These are phyloP conservation scores for Oligia latruncula DNA, from an alignment of 2,888 invertebrate species.

Conservation along the genomic window DNA sequence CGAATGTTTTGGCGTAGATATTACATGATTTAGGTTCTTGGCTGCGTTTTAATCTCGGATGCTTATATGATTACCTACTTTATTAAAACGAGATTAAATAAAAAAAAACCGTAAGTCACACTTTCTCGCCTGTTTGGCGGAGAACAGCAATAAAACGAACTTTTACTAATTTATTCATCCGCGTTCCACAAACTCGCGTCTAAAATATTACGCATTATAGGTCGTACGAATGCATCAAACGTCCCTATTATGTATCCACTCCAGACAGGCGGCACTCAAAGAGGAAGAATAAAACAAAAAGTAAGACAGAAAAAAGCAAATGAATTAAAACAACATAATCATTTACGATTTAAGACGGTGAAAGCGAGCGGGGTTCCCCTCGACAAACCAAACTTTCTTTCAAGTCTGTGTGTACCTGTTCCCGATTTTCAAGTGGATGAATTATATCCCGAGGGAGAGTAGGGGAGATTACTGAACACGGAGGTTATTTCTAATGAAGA, in stretches of 20 bases:
- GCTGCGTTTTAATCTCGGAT: slow-evolving; percentile 52
- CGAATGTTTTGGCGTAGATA: neutral
- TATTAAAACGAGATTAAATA: slow-evolving; percentile 55
- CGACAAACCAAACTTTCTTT: slow-evolving; percentile 88
- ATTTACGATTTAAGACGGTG: slow-evolving; percentile 87
- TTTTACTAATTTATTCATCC: slow-evolving; percentile 77
- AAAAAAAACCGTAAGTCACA: slow-evolving; percentile 55
- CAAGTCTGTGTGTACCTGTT: slow-evolving; percentile 88
- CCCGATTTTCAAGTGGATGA: slow-evolving; percentile 89
- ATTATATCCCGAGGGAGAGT: slow-evolving; percentile 87
- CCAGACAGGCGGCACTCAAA: slow-evolving; percentile 88
- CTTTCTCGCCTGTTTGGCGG: slow-evolving; percentile 62
- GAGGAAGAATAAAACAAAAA: slow-evolving; percentile 83
- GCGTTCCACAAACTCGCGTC: slow-evolving; percentile 70
- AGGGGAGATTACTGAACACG: slow-evolving; percentile 81
- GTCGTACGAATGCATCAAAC: slow-evolving; percentile 71
- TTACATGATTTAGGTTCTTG: neutral
- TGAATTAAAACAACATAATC: slow-evolving; percentile 90
- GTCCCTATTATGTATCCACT: slow-evolving; percentile 81
- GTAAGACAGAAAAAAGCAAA: slow-evolving; percentile 86
- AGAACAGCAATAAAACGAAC: slow-evolving; percentile 72
- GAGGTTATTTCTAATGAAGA: slow-evolving; percentile 87
- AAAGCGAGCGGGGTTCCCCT: slow-evolving; percentile 85
- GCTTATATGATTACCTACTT: slow-evolving; percentile 37
- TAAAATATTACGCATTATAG: slow-evolving; percentile 69